These are phyloP conservation scores for Stichodactyla mertensii DNA, from an alignment of 64 coral and sea anemone species.

Conservation along the genomic window DNA sequence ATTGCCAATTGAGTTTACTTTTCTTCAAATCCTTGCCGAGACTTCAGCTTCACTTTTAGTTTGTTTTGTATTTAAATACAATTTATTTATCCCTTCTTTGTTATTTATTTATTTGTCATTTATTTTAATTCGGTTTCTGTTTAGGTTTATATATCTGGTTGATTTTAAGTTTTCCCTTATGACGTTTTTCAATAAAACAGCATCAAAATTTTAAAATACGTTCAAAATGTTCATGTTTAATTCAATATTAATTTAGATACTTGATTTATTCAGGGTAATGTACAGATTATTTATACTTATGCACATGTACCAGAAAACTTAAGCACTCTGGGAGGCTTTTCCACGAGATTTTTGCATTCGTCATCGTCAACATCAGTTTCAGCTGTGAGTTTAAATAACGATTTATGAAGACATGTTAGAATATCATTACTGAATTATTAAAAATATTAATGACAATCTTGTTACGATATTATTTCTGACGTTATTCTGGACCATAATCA, in stretches of 20 bases:
- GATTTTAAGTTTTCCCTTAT: no score
- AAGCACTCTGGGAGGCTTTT: conserved; percentile 44
- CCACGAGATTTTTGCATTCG: neutral
- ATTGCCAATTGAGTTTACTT: neutral
- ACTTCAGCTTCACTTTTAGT: neutral
- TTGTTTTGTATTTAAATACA: neutral
- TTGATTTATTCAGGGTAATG: no score
- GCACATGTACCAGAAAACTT: conserved; percentile 44
- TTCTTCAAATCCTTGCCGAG: neutral
- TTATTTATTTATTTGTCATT: neutral
- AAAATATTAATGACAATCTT: neutral
- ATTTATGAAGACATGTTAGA: neutral
- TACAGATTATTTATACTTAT: neutral
- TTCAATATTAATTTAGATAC: neutral
- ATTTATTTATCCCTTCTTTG: neutral
- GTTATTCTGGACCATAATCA: no score
- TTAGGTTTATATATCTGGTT: no score
- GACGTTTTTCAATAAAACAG: no score
- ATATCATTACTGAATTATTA: neutral
- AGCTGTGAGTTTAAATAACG: conserved; percentile 5
- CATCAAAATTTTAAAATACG: no score
- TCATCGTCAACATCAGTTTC: neutral
- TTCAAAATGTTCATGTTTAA: neutral
- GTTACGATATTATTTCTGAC: no score
- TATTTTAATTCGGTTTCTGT: no score